Evolutionary conservation across 2,797 vertebrate genomes (phyloP).

Genomic region (Gambusia yucatana): DNA sequence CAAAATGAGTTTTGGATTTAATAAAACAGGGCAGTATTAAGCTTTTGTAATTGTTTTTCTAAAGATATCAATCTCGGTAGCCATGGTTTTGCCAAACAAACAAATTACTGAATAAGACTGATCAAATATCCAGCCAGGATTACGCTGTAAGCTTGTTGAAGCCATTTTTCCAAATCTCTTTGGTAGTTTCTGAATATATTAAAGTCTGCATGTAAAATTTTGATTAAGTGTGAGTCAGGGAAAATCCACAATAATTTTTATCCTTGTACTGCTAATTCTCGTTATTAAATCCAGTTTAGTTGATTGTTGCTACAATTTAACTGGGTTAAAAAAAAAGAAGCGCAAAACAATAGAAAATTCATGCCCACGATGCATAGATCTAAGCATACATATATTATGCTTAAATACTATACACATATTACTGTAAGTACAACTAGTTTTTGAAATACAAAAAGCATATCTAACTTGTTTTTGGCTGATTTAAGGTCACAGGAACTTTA

Average conservation of each 20-base stretch:
- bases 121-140: background rate
- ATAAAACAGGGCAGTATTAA: background rate
- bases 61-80: background rate
- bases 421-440: background rate
- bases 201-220: background rate
- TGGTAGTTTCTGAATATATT: background rate
- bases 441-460: background rate
- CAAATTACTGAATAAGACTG: background rate
- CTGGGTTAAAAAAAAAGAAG: background rate
- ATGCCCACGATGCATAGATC: background rate
- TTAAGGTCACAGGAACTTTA: background rate
- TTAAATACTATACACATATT: too few relatives aligned
- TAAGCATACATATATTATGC: background rate
- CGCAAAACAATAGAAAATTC: background rate
- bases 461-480: background rate
- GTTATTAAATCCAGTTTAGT: background rate
- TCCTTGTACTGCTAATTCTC: background rate
- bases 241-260: background rate
- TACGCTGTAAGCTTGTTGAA: background rate
- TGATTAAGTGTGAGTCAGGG: background rate
- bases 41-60: background rate
- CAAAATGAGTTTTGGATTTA: background rate
- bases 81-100: background rate
- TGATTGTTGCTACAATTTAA: background rate
- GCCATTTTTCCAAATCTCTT: background rate